Conservation (phyloP, 1,140 invertebrate genomes). For the Latrodectus geometricus region DNA sequence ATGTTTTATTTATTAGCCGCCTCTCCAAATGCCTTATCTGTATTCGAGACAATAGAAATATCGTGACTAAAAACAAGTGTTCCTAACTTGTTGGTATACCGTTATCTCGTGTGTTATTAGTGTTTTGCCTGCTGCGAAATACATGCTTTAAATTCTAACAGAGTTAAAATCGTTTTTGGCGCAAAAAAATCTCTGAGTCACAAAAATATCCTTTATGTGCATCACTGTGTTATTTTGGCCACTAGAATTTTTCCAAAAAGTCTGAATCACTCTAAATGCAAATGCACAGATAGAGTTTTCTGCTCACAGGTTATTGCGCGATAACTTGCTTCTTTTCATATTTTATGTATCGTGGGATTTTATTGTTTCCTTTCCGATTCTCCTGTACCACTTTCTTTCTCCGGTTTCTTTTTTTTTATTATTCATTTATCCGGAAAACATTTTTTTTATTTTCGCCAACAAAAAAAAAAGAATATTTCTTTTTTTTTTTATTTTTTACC, state of each 20-base stretch:
- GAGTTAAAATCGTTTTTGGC: background rate
- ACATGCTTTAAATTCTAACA: background rate
- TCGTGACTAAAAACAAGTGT: background rate
- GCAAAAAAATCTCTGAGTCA: background rate
- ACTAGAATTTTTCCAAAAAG: background rate
- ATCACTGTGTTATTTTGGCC: background rate
- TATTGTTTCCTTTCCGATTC: background rate
- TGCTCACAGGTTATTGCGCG: background rate
- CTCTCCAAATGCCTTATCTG: too few relatives aligned
- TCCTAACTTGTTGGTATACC: background rate
- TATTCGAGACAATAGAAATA: too few relatives aligned
- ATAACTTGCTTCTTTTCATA: background rate
- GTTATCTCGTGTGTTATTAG: background rate
- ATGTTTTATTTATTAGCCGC: too few relatives aligned
- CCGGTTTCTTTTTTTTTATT: background rate
- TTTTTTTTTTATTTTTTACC: background rate
- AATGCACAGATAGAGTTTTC: background rate
- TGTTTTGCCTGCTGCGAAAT: background rate
- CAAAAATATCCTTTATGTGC: background rate
- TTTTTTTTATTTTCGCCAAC: background rate
- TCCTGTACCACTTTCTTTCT: background rate
- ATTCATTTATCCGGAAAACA: background rate
- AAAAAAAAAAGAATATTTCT: background rate
- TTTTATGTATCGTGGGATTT: background rate
- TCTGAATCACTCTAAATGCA: background rate